Evolutionary conservation across 2,888 invertebrate genomes (phyloP).

Genomic region (Meghimatium bilineatum): DNA sequence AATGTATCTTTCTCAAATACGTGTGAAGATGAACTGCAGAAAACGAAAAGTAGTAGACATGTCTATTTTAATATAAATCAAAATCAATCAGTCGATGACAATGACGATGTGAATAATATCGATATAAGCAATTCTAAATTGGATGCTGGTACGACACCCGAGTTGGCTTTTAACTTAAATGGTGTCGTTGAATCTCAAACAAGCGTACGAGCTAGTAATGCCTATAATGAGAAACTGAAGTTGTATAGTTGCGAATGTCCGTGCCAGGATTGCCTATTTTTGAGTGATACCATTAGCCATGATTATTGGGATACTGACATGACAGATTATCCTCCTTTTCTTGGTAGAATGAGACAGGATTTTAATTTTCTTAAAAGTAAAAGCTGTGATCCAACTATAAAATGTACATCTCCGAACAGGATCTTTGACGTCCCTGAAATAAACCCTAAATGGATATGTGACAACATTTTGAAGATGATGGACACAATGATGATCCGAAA

Average conservation of each 20-base stretch:
- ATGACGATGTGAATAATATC: background rate
- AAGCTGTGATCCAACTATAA: background rate
- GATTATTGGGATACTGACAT: no score
- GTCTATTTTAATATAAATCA: background rate
- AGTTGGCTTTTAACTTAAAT: no score
- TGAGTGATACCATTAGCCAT: background rate
- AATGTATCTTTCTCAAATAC: no score
- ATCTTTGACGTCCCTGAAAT: background rate
- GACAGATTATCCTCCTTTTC: constrained; percentile 1
- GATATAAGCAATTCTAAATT: no score
- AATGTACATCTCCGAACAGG: background rate
- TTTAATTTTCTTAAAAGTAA: background rate
- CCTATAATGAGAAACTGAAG: background rate
- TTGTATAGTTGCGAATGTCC: background rate
- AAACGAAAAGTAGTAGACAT: no score
- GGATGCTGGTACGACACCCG: no score
- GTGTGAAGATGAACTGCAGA: no score
- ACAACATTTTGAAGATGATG: constrained; percentile 15
- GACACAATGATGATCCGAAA: constrained; percentile 25
- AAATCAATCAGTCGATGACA: background rate
- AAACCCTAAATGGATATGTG: background rate
- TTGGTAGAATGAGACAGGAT: constrained; percentile 28
- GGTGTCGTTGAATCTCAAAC: background rate
- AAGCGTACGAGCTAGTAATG: background rate
- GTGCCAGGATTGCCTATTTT: background rate